A percentile compares a stretch with the other conserved stretches of the same genome.
These are phyloP conservation scores for Buceros bicornis DNA, from an alignment of 2,797 vertebrate genomes.

Conservation along the genomic window DNA sequence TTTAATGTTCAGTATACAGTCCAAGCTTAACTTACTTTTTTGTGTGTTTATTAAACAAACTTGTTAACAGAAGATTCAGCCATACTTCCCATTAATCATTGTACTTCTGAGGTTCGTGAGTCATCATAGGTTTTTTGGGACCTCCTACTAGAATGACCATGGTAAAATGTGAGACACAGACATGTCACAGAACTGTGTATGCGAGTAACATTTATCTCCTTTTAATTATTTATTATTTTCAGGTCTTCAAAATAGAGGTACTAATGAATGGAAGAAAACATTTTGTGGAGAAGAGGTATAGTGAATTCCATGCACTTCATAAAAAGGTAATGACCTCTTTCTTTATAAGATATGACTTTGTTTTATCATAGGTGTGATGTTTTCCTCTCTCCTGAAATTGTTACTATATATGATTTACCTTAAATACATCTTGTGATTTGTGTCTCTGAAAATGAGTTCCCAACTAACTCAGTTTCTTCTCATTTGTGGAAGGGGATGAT, in stretches of 20 bases:
- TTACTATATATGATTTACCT: not conserved
- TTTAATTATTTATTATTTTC: slow-evolving; percentile 62
- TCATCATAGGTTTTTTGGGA: slow-evolving; percentile 9
- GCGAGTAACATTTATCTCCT: slow-evolving; percentile 51
- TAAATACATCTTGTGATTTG: not conserved
- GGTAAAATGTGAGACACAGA: slow-evolving; percentile 43
- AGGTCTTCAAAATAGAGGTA: slow-evolving; percentile 98
- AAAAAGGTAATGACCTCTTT: slow-evolving; percentile 89
- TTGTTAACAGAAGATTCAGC: slow-evolving; percentile 30
- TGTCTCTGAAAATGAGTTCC: not conserved
- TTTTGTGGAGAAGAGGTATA: slow-evolving; percentile 96
- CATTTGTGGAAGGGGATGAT: not conserved
- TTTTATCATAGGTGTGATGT: not conserved
- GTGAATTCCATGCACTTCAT: slow-evolving; percentile 96
- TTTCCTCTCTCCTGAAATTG: not conserved
- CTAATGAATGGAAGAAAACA: slow-evolving; percentile 94
- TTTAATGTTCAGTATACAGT: not conserved
- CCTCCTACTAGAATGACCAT: slow-evolving; percentile 46
- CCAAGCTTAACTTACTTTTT: not conserved
- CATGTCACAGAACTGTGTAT: slow-evolving; percentile 9
- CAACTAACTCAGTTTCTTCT: not conserved
- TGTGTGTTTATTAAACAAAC: not conserved
- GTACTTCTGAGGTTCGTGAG: slow-evolving; percentile 4
- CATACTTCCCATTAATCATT: slow-evolving; percentile 24
- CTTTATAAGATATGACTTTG: not conserved